A percentile compares a stretch with the other conserved stretches of the same genome.
These are phyloP conservation scores for Dasyurus viverrinus DNA, from an alignment of 2,113 vertebrate genomes.

Conservation along the genomic window DNA sequence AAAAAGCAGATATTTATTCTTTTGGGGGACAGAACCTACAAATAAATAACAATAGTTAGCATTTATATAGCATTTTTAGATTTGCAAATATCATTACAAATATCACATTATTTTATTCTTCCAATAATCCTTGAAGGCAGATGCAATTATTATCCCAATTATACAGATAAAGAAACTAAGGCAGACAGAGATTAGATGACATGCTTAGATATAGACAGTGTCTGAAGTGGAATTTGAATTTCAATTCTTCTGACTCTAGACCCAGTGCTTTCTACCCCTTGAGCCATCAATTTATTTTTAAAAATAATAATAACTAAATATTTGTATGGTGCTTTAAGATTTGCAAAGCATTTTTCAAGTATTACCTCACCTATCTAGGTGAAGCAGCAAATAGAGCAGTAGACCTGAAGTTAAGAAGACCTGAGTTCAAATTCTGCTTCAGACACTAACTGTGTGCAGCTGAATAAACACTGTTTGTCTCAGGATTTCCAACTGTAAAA, in stretches of 20 bases:
- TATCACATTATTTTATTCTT: not conserved
- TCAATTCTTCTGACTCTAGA: not conserved
- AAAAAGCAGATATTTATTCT: not conserved
- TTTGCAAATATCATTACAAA: not conserved
- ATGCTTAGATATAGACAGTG: not conserved
- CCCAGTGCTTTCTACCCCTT: not conserved
- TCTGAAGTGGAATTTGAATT: not conserved
- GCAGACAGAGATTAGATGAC: not conserved
- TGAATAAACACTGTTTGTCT: not conserved
- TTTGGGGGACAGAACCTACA: not conserved
- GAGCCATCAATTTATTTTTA: not conserved
- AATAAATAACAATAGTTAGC: not conserved
- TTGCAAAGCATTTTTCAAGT: not conserved
- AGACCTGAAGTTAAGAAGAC: not conserved
- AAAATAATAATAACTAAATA: not conserved
- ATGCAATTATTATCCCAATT: not conserved
- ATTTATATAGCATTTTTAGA: not conserved
- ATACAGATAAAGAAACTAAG: not conserved
- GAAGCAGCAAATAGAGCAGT: not conserved
- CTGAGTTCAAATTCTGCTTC: not conserved
- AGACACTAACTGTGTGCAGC: not conserved
- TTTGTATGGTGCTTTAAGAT: not conserved
- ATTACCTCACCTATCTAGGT: not conserved
- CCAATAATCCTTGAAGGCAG: not conserved
- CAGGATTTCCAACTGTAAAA: not conserved